Conservation (phyloP, 2,888 invertebrate species). For the Drosophila austrosaltans region DNA sequence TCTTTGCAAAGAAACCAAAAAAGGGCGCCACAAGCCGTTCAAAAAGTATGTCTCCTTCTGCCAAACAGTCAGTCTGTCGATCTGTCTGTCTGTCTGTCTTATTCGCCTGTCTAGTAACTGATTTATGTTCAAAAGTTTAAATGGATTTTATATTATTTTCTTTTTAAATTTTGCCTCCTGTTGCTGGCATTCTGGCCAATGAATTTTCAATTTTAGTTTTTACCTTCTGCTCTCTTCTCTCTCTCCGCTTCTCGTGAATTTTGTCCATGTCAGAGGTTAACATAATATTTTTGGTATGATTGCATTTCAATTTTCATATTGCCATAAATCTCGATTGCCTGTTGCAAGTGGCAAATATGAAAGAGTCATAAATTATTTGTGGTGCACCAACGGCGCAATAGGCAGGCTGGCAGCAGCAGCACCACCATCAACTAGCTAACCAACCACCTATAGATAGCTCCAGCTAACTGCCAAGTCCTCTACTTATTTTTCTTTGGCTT, state of each 20-base stretch:
- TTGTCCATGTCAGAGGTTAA: constrained; percentile 69
- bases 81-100: background rate
- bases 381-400: constrained; percentile 44
- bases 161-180: background rate
- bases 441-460: too few species aligned
- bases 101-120: background rate
- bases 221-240: constrained; percentile 31
- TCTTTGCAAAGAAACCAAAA: constrained; percentile 5
- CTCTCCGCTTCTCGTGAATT: background rate
- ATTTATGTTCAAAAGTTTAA: background rate
- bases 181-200: constrained; percentile 10
- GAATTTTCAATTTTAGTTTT: constrained; percentile 33
- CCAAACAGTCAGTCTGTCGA: background rate
- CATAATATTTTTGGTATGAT: constrained; percentile 72
- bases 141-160: constrained; percentile 1
- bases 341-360: constrained; percentile 69
- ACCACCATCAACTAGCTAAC: too few species aligned
- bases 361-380: constrained; percentile 78
- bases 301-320: constrained; percentile 75
- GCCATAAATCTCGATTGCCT: constrained; percentile 59
- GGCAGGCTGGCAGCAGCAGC: too few species aligned
- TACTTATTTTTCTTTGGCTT: background rate
- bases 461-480: background rate
- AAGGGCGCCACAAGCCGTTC: constrained; percentile 56
- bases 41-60: constrained; percentile 6